phyloP scores from a whole-genome alignment of 2,113 vertebrate species.

The Dicerorhinus sumatrensis region DNA sequence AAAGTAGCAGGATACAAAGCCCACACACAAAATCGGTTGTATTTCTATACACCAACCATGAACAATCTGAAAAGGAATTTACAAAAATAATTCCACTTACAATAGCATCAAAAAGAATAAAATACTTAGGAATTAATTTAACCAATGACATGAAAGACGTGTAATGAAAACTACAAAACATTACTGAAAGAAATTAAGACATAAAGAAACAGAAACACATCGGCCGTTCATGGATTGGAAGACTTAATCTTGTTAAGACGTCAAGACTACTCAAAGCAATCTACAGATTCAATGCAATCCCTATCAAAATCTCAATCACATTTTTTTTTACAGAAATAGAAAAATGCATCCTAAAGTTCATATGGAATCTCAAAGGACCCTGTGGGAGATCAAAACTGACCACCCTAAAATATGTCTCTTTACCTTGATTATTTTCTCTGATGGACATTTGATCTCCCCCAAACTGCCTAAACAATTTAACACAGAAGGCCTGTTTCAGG shows the following conservation, averaged over 20 bases:
- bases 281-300: background rate
- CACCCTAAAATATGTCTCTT: no score
- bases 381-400: no score
- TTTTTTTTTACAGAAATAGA: background rate
- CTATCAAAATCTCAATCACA: background rate
- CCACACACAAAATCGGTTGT: background rate
- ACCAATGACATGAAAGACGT: background rate
- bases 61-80: background rate
- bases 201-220: background rate
- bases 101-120: background rate
- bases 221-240: background rate
- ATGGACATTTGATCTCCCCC: no score
- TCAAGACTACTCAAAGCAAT: background rate
- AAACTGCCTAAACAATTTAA: no score
- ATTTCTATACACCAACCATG: background rate
- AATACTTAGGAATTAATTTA: background rate
- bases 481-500: no score
- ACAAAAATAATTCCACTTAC: background rate
- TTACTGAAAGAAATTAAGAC: background rate
- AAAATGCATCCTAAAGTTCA: background rate
- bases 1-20: background rate
- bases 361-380: background rate
- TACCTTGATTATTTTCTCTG: no score
- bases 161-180: background rate
- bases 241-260: background rate